Evolutionary conservation across 2,113 vertebrate species (phyloP), one percentile per base, ranked within the genome.

Genomic region (Hirundichthys speculiger): DNA sequence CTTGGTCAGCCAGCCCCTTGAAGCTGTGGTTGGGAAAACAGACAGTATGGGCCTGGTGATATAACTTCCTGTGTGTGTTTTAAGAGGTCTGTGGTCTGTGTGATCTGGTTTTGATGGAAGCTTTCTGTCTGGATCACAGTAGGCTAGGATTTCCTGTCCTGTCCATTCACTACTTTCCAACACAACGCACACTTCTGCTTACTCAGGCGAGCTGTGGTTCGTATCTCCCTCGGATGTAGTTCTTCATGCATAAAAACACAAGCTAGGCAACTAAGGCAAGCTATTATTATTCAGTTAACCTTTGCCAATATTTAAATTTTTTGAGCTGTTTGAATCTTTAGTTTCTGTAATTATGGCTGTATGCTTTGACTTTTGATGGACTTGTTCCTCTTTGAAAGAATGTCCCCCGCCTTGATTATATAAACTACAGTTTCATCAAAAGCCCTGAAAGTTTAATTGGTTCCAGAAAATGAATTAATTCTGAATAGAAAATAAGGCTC

Each of bases 61-160:
- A 77, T 84, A 81, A 88, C 86, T 83, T 86, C 85, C 85, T 87
- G 81, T 77, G 70, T 80, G 82, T 86, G 30, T 34, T 34, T 88
- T 77, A 82, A 79, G 62, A 75, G 77, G 72, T 62, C 83, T 85
- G 88, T 87, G 88, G 84, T 88, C 75, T 65, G 46, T 88, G 69
- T 90, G 88, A 88, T 90, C 86, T 90, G 86, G 83, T 83, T 81
- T 81, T 39, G 77, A 80, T 86, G 86, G 86, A 86, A 86, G 72
- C 69, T 13, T 85, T 86, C 68, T 83, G 85, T 88, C 86, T 87
- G 82, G 77, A 86, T 86, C 63, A 19, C 79, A 77, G 81, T 67
- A 65, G 81, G 75, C 73, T 81, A 0, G 56, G 66, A 72, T 86
- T 90, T 88, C 82, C 79, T 73, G 72, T 61, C 51, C 68, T 66